phyloP scores from a whole-genome alignment of 2,888 invertebrate species.

The Globia sparganii region DNA sequence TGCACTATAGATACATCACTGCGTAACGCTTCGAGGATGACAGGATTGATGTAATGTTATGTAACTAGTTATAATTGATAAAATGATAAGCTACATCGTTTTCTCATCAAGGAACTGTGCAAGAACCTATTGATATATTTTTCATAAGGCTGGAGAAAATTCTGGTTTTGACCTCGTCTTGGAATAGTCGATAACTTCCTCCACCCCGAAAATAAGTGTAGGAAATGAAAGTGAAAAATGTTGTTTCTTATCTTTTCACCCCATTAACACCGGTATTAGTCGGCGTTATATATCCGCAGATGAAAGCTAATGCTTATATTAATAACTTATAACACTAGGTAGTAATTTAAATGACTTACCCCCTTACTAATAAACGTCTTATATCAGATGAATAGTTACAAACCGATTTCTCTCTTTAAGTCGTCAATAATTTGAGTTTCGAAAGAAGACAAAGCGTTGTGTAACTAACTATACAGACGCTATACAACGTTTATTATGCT shows the following conservation, averaged over 20 bases:
- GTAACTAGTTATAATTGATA: slow-evolving; percentile 9
- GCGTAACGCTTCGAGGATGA: background rate
- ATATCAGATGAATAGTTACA: no score
- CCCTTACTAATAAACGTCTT: no score
- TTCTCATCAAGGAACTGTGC: background rate
- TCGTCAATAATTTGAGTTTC: no score
- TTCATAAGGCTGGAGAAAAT: background rate
- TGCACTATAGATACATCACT: background rate
- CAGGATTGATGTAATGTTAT: background rate
- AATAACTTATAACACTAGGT: no score
- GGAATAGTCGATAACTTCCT: background rate
- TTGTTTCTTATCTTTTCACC: slow-evolving; percentile 31
- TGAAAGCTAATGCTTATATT: background rate
- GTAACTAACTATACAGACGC: no score
- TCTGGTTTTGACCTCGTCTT: background rate
- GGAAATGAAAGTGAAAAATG: slow-evolving; percentile 15
- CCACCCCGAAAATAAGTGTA: slow-evolving; percentile 1
- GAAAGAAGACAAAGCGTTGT: no score
- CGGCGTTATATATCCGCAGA: background rate
- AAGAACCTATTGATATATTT: background rate
- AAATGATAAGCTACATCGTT: slow-evolving; percentile 3
- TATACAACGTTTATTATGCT: no score
- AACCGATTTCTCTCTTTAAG: no score
- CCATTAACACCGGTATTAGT: slow-evolving; percentile 7
- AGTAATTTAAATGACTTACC: no score